phyloP scores from a whole-genome alignment of 2,888 invertebrate species.

The Orthosia incerta region DNA sequence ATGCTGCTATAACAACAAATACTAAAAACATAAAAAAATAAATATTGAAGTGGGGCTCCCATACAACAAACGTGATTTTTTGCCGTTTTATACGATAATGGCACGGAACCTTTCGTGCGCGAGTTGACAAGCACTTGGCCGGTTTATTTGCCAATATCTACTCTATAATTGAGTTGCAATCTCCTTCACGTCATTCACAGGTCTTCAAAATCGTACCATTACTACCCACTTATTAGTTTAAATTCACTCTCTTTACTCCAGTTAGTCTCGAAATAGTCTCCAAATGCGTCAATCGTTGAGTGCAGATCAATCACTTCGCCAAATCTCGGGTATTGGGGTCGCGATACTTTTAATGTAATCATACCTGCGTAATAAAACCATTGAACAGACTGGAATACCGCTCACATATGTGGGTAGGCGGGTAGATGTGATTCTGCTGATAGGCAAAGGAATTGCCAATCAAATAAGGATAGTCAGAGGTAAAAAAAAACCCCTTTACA shows the following conservation, averaged over 20 bases:
- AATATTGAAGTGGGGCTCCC: too few species aligned
- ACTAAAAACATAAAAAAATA: too few species aligned
- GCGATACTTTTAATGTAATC: conserved; percentile 41
- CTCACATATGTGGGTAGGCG: not conserved
- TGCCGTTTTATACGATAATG: too few species aligned
- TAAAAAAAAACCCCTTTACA: too few species aligned
- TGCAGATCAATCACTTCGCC: conserved; percentile 57
- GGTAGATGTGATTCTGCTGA: conserved; percentile 5
- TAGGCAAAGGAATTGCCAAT: not conserved
- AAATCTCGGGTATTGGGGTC: conserved; percentile 49
- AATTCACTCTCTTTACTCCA: conserved; percentile 20
- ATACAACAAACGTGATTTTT: too few species aligned
- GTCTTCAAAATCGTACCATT: not conserved
- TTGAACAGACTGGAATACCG: conserved; percentile 19
- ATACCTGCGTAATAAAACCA: conserved; percentile 41
- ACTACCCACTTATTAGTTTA: conserved; percentile 9
- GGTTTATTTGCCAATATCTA: too few species aligned
- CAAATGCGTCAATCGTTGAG: conserved; percentile 53
- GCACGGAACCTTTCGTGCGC: too few species aligned
- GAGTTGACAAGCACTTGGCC: too few species aligned
- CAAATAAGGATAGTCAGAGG: not conserved
- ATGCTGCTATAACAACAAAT: too few species aligned
- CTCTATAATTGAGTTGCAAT: not conserved
- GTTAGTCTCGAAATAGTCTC: conserved; percentile 39
- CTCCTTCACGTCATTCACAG: not conserved